Base-by-base conservation (phyloP, 2,888 invertebrate species). In the Asteroscopus sphinx region DNA sequence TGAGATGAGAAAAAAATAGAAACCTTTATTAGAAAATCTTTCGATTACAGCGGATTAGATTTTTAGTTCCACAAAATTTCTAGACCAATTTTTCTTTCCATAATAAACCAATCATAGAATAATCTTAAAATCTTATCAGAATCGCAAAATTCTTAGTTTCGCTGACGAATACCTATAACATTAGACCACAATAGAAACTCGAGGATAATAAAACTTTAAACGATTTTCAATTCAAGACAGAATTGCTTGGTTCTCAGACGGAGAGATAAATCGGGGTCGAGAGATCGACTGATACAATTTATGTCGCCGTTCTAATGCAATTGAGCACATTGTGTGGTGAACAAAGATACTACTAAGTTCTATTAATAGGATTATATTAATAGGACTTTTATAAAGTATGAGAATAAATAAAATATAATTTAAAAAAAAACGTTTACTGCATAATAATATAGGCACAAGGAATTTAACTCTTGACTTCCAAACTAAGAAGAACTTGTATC, bases 271-370 rank as follows among this genome's bases (percentile, higher is more conserved):
- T 81, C 61, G 64, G 47, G 68, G 69, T 70, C 68, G 66, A 37
- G 68, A 76, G 73, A 76, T 80, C 75, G 77, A 76, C 68, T 70
- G 79, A 77, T 79, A 80, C 82, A 83, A 85, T 86, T 86, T 86
- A 86, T 85, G 72, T 66, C 65, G 77, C 65, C 35, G 49, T 51
- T 68, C 67, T 82, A 85, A 86, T 86, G 81, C 84, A 81, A 86
- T 85, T 85, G 82, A 73, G 82, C 64, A 76, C 78, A 78, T 77
- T 77, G 75, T 71, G 61, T 25, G 25, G 32, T 54, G 60, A 64
- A 62, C 62, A 65, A 64, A 76, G 76, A 68, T 67, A 69, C 66
- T 41, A 35, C 46, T 51, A 37, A 49, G 37, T 41, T 67, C 48
- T 53, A 63, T 67, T 66, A 69, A n/a, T n/a, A n/a, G n/a, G n/a